A percentile compares a stretch with the other conserved stretches of the same genome.
phyloP scores from a whole-genome alignment of 2,888 invertebrate genomes.

The Itoplectis maculator region DNA sequence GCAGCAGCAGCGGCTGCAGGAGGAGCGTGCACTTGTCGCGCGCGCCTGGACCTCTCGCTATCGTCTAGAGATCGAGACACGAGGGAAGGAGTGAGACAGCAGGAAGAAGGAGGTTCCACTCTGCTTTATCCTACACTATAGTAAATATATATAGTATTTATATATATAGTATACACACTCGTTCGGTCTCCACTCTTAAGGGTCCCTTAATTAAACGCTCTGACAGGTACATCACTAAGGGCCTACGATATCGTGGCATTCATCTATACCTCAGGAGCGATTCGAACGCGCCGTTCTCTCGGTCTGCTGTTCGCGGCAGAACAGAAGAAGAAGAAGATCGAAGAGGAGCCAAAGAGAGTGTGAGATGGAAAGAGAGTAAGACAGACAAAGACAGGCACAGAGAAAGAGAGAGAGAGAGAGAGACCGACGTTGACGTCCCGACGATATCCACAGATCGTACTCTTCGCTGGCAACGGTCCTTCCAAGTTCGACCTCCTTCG shows the following conservation, averaged over 20 bases:
- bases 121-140: background rate
- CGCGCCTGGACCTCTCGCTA: slow-evolving; percentile 14
- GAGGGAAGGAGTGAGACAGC: slow-evolving; percentile 8
- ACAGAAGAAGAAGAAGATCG: slow-evolving; percentile 61
- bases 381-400: no score
- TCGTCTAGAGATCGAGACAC: slow-evolving; percentile 22
- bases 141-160: slow-evolving; percentile 2
- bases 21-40: slow-evolving; percentile 37
- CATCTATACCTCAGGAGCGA: slow-evolving; percentile 42
- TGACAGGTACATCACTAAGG: slow-evolving; percentile 82
- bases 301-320: slow-evolving; percentile 41
- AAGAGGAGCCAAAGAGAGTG: background rate
- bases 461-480: slow-evolving; percentile 5
- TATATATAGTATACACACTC: slow-evolving; percentile 2
- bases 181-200: slow-evolving; percentile 73
- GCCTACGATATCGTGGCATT: slow-evolving; percentile 58
- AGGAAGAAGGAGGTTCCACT: background rate
- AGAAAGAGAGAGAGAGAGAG: background rate
- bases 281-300: slow-evolving; percentile 7
- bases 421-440: background rate
- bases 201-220: slow-evolving; percentile 82
- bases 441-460: slow-evolving; percentile 1
- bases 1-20: background rate
- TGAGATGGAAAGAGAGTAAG: background rate
- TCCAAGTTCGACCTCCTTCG: slow-evolving; percentile 4